Evolutionary conservation across 2,113 vertebrate species (phyloP).

Genomic region (Brevimyrus niger): DNA sequence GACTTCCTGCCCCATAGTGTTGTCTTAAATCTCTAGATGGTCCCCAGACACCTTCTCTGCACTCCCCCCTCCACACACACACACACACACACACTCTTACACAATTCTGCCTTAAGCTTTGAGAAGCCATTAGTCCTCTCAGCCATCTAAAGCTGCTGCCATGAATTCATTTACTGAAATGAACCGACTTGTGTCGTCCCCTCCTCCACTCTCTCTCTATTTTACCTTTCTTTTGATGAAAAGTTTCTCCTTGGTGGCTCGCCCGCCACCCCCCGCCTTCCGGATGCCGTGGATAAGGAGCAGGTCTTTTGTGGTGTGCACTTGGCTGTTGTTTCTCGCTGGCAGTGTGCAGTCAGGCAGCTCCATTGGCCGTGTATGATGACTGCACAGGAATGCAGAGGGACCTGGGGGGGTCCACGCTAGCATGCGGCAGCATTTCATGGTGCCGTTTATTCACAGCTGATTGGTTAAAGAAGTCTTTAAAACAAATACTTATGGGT

Average conservation of each 20-base stretch:
- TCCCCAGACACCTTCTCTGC: not conserved
- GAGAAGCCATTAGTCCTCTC: not conserved
- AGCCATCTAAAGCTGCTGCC: not conserved
- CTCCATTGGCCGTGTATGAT: not conserved
- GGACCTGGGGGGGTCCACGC: not conserved
- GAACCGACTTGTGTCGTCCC: not conserved
- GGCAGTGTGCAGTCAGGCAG: not conserved
- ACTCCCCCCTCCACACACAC: not conserved
- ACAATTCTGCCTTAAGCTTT: not conserved
- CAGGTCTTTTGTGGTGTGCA: not conserved
- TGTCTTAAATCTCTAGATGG: constrained; percentile 4
- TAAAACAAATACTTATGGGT: not conserved
- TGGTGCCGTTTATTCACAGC: not conserved
- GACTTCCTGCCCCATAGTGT: not conserved
- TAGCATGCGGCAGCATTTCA: not conserved
- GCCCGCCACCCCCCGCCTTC: not conserved
- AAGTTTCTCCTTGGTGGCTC: not conserved
- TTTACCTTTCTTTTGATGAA: not conserved
- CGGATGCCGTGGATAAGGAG: not conserved
- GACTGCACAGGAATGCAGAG: not conserved
- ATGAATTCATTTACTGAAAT: not conserved
- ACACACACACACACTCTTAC: not conserved
- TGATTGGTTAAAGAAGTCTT: not conserved
- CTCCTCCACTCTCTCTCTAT: not conserved
- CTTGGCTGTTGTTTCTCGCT: not conserved